A percentile compares a stretch with the other conserved stretches of the same genome.
Conservation (phyloP, 2,113 vertebrate species). For the Pao palembangensis region DNA sequence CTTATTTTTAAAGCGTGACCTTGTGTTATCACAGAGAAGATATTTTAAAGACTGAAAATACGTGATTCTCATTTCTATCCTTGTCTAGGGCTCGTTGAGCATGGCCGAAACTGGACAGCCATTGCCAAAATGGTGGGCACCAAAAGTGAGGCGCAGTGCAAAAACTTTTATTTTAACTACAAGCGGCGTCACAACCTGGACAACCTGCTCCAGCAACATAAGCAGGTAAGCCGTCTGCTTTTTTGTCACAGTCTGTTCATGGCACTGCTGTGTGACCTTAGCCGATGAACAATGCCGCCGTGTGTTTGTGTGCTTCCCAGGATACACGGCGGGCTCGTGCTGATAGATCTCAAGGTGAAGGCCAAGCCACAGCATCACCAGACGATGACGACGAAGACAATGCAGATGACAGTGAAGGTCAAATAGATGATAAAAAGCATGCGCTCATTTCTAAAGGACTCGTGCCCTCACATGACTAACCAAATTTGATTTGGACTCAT, state of each 20-base stretch:
- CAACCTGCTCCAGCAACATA: constrained; percentile 95
- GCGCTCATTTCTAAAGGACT: background rate
- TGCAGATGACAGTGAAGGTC: constrained; percentile 96
- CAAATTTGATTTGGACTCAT: constrained; percentile 7
- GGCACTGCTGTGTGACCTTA: background rate
- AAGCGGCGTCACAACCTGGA: constrained; percentile 96
- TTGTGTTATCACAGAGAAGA: too few species aligned
- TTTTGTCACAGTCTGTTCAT: background rate
- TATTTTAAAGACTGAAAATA: background rate
- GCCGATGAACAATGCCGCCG: background rate
- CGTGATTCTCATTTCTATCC: constrained; percentile 2
- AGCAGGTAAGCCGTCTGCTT: constrained; percentile 74
- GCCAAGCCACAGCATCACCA: constrained; percentile 87
- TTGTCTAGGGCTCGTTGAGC: constrained; percentile 88
- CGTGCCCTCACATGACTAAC: background rate
- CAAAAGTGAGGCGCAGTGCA: constrained; percentile 98
- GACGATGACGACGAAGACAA: constrained; percentile 96
- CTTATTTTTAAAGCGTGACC: too few species aligned
- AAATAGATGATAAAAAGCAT: constrained; percentile 39
- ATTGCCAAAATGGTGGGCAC: constrained; percentile 99
- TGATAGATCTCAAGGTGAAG: constrained; percentile 91
- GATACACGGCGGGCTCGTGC: constrained; percentile 83
- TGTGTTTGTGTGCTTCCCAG: constrained; percentile 47
- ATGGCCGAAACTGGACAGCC: constrained; percentile 95
- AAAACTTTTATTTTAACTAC: constrained; percentile 99